Percentiles rank a stretch among this genome's conserved stretches.
Conservation (phyloP, 2,797 vertebrate genomes). For the Paratrypauchen microcephalus region DNA sequence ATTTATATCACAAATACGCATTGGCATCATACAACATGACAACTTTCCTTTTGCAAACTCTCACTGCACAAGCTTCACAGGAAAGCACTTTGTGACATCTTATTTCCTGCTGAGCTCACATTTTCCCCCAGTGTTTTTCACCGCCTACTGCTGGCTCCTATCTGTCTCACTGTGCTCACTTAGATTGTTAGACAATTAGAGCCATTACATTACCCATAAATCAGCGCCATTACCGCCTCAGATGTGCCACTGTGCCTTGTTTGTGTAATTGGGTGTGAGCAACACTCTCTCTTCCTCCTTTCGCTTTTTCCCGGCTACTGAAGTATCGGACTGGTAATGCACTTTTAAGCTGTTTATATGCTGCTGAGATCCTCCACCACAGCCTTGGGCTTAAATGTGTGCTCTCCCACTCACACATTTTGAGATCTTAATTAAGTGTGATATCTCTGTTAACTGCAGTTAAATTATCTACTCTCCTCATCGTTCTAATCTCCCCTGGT, state of each 20-base stretch:
- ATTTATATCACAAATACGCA: background rate
- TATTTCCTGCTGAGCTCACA: slow-evolving; percentile 7
- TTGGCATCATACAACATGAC: background rate
- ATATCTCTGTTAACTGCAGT: slow-evolving; percentile 47
- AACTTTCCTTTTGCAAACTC: background rate
- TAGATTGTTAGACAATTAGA: slow-evolving; percentile 43
- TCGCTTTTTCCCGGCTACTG: slow-evolving; percentile 11
- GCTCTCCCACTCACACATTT: slow-evolving; percentile 16
- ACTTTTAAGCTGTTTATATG: slow-evolving; percentile 49
- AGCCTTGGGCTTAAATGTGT: slow-evolving; percentile 27
- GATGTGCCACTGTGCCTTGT: slow-evolving; percentile 18
- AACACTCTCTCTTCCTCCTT: background rate
- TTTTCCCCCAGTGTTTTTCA: slow-evolving; percentile 1
- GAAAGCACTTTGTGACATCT: slow-evolving; percentile 11
- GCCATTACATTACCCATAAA: slow-evolving; percentile 27
- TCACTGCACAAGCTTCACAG: slow-evolving; percentile 4
- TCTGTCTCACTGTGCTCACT: slow-evolving; percentile 17
- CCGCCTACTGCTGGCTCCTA: slow-evolving; percentile 17
- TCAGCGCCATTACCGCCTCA: slow-evolving; percentile 31
- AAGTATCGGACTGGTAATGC: slow-evolving; percentile 31
- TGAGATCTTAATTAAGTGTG: slow-evolving; percentile 50
- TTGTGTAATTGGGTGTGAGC: slow-evolving; percentile 11
- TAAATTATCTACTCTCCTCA: slow-evolving; percentile 48
- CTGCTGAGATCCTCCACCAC: slow-evolving; percentile 32
- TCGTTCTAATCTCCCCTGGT: slow-evolving; percentile 30